A percentile compares a stretch with the other conserved stretches of the same genome.
phyloP scores from a whole-genome alignment of 2,113 vertebrate species.

The Mixornis gularis region DNA sequence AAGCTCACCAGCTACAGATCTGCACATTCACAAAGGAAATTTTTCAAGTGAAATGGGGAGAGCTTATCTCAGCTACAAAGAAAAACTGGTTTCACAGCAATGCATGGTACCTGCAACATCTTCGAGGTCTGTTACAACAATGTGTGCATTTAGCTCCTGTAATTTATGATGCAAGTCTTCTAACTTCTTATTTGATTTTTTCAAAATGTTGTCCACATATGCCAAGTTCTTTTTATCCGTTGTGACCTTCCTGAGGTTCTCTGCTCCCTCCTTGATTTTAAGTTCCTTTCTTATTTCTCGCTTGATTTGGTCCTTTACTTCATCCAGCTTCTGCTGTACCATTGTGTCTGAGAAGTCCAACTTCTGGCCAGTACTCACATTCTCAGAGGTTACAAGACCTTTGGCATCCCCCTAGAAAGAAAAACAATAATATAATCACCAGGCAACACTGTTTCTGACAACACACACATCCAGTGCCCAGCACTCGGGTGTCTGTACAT shows the following conservation, averaged over 20 bases:
- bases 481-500: neutral
- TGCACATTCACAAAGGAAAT: neutral
- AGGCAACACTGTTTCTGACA: conserved; percentile 25
- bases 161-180: conserved; percentile 96
- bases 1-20: neutral
- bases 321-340: conserved; percentile 96
- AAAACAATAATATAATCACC: conserved; percentile 9
- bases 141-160: conserved; percentile 95
- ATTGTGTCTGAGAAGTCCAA: conserved; percentile 90
- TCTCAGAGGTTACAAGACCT: conserved; percentile 84
- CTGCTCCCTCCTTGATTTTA: conserved; percentile 98
- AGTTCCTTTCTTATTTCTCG: conserved; percentile 98
- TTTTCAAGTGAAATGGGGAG: neutral
- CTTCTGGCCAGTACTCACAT: conserved; percentile 85
- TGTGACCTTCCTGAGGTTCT: conserved; percentile 95
- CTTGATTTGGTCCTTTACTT: conserved; percentile 95
- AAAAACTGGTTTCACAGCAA: neutral
- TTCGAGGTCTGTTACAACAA: conserved; percentile 94
- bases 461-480: neutral
- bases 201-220: conserved; percentile 98
- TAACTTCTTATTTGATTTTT: conserved; percentile 97
- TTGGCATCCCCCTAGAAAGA: conserved; percentile 85
- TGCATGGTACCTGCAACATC: conserved; percentile 84
- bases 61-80: neutral
- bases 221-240: conserved; percentile 99